Conservation (phyloP, 1,140 invertebrate genomes). For the Charaxes varanes region DNA sequence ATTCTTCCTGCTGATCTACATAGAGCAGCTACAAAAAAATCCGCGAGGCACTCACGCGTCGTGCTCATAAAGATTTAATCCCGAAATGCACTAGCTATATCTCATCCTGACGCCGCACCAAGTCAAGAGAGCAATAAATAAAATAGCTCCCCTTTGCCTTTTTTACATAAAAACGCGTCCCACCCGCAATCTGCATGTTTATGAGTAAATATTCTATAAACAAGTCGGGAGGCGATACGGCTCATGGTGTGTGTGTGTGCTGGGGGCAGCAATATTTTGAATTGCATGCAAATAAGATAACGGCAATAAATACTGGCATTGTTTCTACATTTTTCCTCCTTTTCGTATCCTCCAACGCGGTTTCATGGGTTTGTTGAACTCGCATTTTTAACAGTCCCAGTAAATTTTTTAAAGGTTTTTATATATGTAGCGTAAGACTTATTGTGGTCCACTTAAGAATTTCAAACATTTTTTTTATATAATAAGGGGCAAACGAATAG, state of each 20-base stretch:
- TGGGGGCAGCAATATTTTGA: conserved; percentile 57
- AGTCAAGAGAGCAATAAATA: conserved; percentile 72
- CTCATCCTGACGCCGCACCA: conserved; percentile 42
- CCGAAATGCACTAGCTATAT: conserved; percentile 43
- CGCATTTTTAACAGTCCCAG: conserved; percentile 10
- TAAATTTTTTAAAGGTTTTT: too few relatives aligned
- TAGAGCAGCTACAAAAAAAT: too few relatives aligned
- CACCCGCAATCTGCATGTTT: conserved; percentile 73
- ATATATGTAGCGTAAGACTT: too few relatives aligned
- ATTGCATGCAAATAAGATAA: conserved; percentile 73
- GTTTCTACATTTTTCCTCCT: conserved; percentile 34
- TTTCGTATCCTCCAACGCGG: conserved; percentile 34
- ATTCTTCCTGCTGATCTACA: too few relatives aligned
- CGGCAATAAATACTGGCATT: conserved; percentile 61
- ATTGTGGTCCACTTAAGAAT: too few relatives aligned
- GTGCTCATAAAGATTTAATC: conserved; percentile 17
- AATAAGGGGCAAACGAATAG: too few relatives aligned
- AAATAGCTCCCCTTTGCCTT: conserved; percentile 59
- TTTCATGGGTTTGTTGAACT: conserved; percentile 48
- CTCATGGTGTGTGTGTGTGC: conserved; percentile 43
- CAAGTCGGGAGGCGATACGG: conserved; percentile 49
- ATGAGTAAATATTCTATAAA: conserved; percentile 73
- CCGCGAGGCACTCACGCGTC: too few relatives aligned
- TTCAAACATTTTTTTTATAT: too few relatives aligned
- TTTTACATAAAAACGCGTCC: conserved; percentile 69